These are phyloP conservation scores for Mechanitis messenoides DNA, from an alignment of 2,888 invertebrate genomes.

Conservation along the genomic window DNA sequence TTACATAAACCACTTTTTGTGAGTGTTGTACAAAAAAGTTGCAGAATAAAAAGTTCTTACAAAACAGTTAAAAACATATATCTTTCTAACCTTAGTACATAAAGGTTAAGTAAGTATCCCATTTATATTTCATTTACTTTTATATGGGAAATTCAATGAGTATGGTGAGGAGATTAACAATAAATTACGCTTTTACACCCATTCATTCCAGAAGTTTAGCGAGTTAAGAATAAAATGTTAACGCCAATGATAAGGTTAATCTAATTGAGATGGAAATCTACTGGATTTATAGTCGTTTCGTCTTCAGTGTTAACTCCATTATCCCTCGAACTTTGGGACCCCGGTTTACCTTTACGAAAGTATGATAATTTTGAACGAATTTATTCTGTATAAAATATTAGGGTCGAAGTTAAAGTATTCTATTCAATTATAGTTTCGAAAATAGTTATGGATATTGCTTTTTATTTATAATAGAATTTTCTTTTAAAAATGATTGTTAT, in stretches of 20 bases:
- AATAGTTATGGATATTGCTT: conserved; percentile 3
- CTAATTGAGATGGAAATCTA: conserved; percentile 27
- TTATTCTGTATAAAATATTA: conserved; percentile 10
- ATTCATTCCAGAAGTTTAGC: conserved; percentile 3
- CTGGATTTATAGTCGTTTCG: conserved; percentile 20
- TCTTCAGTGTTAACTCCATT: conserved; percentile 23
- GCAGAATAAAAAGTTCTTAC: no score
- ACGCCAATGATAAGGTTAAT: conserved; percentile 18
- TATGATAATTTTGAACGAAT: conserved; percentile 17
- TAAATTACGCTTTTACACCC: conserved; percentile 1
- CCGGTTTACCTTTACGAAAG: conserved; percentile 18
- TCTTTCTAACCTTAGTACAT: no score
- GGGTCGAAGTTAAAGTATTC: conserved; percentile 37
- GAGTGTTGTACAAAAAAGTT: no score
- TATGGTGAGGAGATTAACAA: neutral
- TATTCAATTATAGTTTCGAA: conserved; percentile 8
- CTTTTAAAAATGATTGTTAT: neutral
- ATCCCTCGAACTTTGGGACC: conserved; percentile 23
- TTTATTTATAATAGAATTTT: neutral
- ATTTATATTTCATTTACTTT: neutral
- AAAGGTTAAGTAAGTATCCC: no score
- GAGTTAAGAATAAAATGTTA: conserved; percentile 23
- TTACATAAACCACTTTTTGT: no score
- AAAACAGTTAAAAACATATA: no score
- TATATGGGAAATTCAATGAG: neutral